Conservation (phyloP, 2,888 invertebrate species). For the Brachyopa scutellaris region DNA sequence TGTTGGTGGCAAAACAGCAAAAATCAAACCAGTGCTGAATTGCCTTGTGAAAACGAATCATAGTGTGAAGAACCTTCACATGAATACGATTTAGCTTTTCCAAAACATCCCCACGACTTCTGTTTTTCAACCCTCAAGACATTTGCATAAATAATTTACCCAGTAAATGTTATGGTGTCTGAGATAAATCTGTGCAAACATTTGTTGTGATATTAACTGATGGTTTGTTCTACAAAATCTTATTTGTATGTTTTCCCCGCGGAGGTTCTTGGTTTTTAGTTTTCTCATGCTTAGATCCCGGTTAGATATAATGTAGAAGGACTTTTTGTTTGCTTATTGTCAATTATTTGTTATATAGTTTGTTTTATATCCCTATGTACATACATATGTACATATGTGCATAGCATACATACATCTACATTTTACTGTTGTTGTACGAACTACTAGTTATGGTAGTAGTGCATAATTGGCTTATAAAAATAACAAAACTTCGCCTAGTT, state of each 20-base stretch:
- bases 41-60: slow-evolving; percentile 4
- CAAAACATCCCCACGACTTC: slow-evolving; percentile 41
- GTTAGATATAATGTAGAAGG: slow-evolving; percentile 3
- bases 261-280: slow-evolving; percentile 4
- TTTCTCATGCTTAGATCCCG: slow-evolving; percentile 12
- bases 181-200: slow-evolving; percentile 67
- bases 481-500: too few species aligned
- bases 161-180: slow-evolving; percentile 67
- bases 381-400: too few species aligned
- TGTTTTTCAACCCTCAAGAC: slow-evolving; percentile 63
- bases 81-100: slow-evolving; percentile 46
- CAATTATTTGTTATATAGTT: not conserved
- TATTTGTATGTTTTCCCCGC: slow-evolving; percentile 30
- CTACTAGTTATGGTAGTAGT: too few species aligned
- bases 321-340: not conserved
- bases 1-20: slow-evolving; percentile 2
- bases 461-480: too few species aligned
- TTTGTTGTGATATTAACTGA: slow-evolving; percentile 64
- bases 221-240: slow-evolving; percentile 58
- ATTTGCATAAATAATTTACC: slow-evolving; percentile 70
- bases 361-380: too few species aligned
- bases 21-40: slow-evolving; percentile 11
- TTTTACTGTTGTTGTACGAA: too few species aligned
- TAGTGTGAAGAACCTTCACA: slow-evolving; percentile 15
- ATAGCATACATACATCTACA: too few species aligned